These are phyloP conservation scores for Pocillopora damicornis DNA, from an alignment of 64 coral and sea anemone genomes.

Conservation along the genomic window DNA sequence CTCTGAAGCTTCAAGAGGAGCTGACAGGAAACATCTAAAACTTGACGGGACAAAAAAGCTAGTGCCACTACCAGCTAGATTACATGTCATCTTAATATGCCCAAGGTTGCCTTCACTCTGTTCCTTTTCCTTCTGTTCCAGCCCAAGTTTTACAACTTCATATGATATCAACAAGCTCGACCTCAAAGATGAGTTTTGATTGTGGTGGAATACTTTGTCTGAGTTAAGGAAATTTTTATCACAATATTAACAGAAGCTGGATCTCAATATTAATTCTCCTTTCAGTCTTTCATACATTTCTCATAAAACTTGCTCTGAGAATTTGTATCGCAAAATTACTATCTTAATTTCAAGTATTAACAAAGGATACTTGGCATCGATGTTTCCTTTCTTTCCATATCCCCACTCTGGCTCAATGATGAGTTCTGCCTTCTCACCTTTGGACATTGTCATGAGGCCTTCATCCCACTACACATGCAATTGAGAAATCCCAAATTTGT, in stretches of 20 bases:
- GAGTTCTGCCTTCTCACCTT: slow-evolving; percentile 90
- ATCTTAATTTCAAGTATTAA: background rate
- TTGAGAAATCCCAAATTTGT: background rate
- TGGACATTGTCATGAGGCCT: slow-evolving; percentile 82
- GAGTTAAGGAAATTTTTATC: slow-evolving; percentile 15
- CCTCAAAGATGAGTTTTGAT: slow-evolving; percentile 65
- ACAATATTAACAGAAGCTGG: no score
- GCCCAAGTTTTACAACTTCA: background rate
- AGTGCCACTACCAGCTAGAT: background rate
- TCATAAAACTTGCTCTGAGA: no score
- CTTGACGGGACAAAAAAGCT: background rate
- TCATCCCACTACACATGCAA: slow-evolving; percentile 82
- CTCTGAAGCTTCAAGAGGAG: background rate
- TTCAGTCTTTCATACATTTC: no score
- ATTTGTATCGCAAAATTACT: background rate
- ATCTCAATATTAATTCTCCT: no score
- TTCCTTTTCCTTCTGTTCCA: background rate
- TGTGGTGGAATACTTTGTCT: slow-evolving; percentile 50
- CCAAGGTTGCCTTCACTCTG: background rate
- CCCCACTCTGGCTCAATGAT: slow-evolving; percentile 90
- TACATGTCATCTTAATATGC: background rate
- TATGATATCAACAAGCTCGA: slow-evolving; percentile 60
- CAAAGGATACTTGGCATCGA: slow-evolving; percentile 86
- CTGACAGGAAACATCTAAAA: background rate
- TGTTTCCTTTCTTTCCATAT: slow-evolving; percentile 88